Base-by-base conservation (phyloP, 2,888 invertebrate genomes). In the Arenicola marina region DNA sequence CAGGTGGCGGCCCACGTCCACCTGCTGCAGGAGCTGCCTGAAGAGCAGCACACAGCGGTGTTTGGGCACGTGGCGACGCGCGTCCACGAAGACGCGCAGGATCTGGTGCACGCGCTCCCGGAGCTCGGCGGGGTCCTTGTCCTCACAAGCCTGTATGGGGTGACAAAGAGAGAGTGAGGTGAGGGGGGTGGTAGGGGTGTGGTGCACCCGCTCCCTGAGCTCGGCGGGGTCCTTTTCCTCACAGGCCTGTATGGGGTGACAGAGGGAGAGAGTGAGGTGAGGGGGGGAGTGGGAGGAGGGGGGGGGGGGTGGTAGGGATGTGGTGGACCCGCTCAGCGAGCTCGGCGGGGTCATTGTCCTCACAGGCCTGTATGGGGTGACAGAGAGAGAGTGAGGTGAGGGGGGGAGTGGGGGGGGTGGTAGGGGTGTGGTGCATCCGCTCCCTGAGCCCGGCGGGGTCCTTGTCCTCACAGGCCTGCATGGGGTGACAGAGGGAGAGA, bases 11-110 rank as follows among this genome's bases (percentile, higher is more conserved):
- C 78, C 77, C 15, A 79, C 79, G 33, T 83, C 82, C 0, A 95
- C 85, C 0, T 92, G 90, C 34, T 88, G 86, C n/a, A 95, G 84
- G 1, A 96, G 85, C 53, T 80, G 78, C 7, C 75, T 75, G 70
- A 94, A 95, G 0, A 97, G 84, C 0, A 92, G 90, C 60, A 90
- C 84, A 60, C 95, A 86, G 51, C 98, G 88, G 82, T 99, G 98
- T 74, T 92, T 92, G 0, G 98, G 97, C 21, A 99, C 92, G 83
- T 98, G 93, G 0, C 92, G 86, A 51, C 95, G 87, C 0, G 93
- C 93, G 75, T 92, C 92, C 0, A 95, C 92, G 81, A 99, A 98
- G 51, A 96, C 92, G 51, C 93, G 88, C 26, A 95, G 84, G 21
- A 74, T 66, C 33, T 65, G 63, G 2, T 51, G 24, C n/a, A 62